Evolutionary conservation across 2,888 invertebrate species (phyloP).

Genomic region (Ophraella communa): DNA sequence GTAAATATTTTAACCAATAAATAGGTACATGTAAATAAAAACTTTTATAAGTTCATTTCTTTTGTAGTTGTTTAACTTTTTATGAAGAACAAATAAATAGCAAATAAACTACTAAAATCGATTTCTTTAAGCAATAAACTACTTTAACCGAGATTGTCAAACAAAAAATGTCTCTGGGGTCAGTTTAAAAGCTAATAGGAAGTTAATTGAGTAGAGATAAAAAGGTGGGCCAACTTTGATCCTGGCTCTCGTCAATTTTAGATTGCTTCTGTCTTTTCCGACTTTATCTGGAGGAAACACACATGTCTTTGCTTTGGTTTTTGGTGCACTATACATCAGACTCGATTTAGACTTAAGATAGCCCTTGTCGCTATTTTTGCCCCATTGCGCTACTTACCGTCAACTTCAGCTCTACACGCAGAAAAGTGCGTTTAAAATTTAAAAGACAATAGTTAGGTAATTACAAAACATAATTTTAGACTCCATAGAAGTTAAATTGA

Average conservation of each 20-base stretch:
- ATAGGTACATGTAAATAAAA: no score
- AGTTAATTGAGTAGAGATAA: constrained; percentile 56
- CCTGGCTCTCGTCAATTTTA: constrained; percentile 58
- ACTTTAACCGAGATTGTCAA: constrained; percentile 22
- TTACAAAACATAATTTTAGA: no score
- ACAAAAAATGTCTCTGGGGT: constrained; percentile 43
- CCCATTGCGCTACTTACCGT: constrained; percentile 9
- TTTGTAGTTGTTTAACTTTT: not conserved
- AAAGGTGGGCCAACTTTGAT: constrained; percentile 55
- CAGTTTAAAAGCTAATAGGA: constrained; percentile 48
- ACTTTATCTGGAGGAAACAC: constrained; percentile 49
- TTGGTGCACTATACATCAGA: constrained; percentile 45
- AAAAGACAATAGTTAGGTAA: no score
- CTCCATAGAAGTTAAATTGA: no score
- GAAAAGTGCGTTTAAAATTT: not conserved
- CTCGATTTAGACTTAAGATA: constrained; percentile 44
- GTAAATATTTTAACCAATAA: no score
- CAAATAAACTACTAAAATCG: constrained; percentile 6
- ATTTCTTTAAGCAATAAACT: constrained; percentile 22
- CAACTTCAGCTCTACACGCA: not conserved
- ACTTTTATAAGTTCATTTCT: no score
- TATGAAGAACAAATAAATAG: not conserved
- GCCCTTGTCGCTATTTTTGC: constrained; percentile 40
- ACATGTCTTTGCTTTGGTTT: constrained; percentile 52
- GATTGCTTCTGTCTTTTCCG: constrained; percentile 53